Conservation (phyloP, 1,140 invertebrate species). For the Drosophila lini region DNA sequence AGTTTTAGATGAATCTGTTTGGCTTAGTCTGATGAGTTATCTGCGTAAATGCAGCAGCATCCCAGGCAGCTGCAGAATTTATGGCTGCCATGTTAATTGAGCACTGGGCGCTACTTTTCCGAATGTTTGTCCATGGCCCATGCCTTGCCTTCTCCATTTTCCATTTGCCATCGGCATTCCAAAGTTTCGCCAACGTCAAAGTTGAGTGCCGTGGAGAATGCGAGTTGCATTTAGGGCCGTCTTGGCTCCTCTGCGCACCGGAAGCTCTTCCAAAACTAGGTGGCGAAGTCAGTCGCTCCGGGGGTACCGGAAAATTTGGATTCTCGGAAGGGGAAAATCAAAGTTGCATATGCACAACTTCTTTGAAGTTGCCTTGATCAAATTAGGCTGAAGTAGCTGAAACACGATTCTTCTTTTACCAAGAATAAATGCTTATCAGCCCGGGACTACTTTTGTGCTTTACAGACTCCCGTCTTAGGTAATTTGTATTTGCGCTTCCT, state of each 20-base stretch:
- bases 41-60: constrained; percentile 68
- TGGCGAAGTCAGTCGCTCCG: constrained; percentile 30
- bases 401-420: neutral
- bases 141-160: constrained; percentile 1
- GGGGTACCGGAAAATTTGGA: constrained; percentile 7
- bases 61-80: constrained; percentile 64
- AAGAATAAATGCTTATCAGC: neutral
- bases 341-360: constrained; percentile 48
- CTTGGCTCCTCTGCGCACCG: neutral
- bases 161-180: constrained; percentile 15
- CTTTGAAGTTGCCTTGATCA: constrained; percentile 42
- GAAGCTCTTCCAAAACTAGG: constrained; percentile 16
- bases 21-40: constrained; percentile 82
- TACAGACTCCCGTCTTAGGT: neutral
- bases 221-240: constrained; percentile 25
- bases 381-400: constrained; percentile 37
- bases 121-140: constrained; percentile 26
- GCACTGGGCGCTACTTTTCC: constrained; percentile 56
- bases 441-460: neutral
- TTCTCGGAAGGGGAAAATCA: constrained; percentile 25
- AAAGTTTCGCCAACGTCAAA: constrained; percentile 41
- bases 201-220: constrained; percentile 36
- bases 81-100: constrained; percentile 79
- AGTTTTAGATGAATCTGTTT: constrained; percentile 82
- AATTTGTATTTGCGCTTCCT: neutral